Evolutionary conservation across 2,888 invertebrate genomes (phyloP), one percentile per base, ranked within the genome.

Genomic region (Unio pictorum): DNA sequence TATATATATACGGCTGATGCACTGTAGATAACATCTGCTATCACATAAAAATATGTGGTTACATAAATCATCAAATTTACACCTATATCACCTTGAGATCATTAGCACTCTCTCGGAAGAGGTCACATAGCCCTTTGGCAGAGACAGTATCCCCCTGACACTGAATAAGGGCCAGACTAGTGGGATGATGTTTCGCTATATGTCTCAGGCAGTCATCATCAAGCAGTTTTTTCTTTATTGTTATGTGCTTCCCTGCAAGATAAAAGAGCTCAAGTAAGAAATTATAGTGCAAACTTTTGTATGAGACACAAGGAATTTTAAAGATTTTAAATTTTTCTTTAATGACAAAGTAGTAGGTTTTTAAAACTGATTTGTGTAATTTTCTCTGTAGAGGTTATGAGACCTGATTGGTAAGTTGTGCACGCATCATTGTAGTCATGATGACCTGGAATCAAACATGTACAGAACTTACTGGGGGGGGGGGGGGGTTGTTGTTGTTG

Each of bases 101-200:
- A 26, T 82, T 78, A 15, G 83, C 78, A 74, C 84, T 82, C 54
- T 85, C 81, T 68, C 79, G 79, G 78, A 89, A 89, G 64, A 89
- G 79, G 23, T 87, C 83, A 26, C 86, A 69, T 23, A 89, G 80
- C 0, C 87, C 87, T 56, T 79, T 74, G 11, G 81, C 80, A 1
- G 86, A 84, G n/a, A 88, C 79, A 17, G 81, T 71, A n/a, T 84
- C 83, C 0, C 89, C 89, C 59, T 86, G 84, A 74, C 89, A 89
- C 76, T 87, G 87, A 59, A 88, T 82, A 59, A 89, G 76, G 45
- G 84, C 82, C 28, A 89, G 76, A 34, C 85, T 86, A 55, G 80
- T 64, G 8, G 89, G 89, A 67, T 81, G 85, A 20, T 82, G 81
- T n/a, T 78, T 69, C 30, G 86, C 84, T 30, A 89, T 88, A 71